Conservation (phyloP, 1,140 invertebrate genomes). For the Drosophila arawakana region DNA sequence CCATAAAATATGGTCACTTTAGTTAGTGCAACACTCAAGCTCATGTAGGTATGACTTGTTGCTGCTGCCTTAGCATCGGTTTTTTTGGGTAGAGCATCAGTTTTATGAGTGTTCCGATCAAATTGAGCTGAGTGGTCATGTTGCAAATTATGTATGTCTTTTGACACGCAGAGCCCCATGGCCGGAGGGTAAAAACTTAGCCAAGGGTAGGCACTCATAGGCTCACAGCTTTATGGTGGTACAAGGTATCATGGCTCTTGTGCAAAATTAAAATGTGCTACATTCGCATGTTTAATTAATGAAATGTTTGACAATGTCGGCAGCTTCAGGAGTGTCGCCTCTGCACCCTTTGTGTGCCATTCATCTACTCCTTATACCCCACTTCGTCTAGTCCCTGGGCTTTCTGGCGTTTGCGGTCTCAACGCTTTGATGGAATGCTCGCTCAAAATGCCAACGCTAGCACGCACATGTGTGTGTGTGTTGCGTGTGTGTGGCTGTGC, state of each 20-base stretch:
- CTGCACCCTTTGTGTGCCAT: not conserved
- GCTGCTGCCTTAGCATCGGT: not conserved
- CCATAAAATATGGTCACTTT: slow-evolving; percentile 11
- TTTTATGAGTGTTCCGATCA: slow-evolving; percentile 71
- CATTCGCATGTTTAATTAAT: slow-evolving; percentile 83
- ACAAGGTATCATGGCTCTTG: slow-evolving; percentile 52
- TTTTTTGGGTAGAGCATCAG: slow-evolving; percentile 57
- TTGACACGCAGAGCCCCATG: slow-evolving; percentile 66
- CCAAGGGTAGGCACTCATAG: slow-evolving; percentile 60
- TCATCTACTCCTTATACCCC: not conserved
- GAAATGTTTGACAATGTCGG: slow-evolving; percentile 78
- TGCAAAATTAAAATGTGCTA: slow-evolving; percentile 77
- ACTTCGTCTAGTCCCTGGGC: slow-evolving; percentile 15
- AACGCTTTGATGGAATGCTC: slow-evolving; percentile 78
- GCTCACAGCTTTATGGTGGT: slow-evolving; percentile 63
- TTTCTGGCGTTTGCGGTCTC: slow-evolving; percentile 62
- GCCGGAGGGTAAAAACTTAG: slow-evolving; percentile 34
- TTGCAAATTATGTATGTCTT: slow-evolving; percentile 76
- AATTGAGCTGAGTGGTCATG: slow-evolving; percentile 56
- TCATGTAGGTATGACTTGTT: slow-evolving; percentile 70
- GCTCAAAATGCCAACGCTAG: slow-evolving; percentile 66
- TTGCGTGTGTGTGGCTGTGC: not conserved
- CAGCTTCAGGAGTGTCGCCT: slow-evolving; percentile 26
- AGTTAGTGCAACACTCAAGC: slow-evolving; percentile 57
- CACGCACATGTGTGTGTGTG: slow-evolving; percentile 64